Evolutionary conservation across 2,797 vertebrate species (phyloP), one percentile per base, ranked within the genome.

Genomic region (Cryptoprocta ferox): DNA sequence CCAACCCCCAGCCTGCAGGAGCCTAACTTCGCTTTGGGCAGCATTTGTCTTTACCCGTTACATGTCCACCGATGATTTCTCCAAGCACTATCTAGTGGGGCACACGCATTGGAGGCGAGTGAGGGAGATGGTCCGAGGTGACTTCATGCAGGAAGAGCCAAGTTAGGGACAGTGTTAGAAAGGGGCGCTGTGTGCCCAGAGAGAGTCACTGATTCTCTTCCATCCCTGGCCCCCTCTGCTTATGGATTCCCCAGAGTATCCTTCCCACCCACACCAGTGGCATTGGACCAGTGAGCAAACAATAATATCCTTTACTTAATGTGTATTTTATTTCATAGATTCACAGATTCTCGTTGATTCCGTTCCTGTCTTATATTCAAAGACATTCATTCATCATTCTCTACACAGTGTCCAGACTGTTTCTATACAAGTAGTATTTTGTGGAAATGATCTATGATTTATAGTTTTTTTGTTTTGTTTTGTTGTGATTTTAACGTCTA

Each of bases 221-320:
- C 16, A 2, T 16, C 14, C 30, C 12, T 1, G 0, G 6, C 19
- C 5, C 2, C 53, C 26, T 45, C 21, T n/a, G 56, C 61, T 30
- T 35, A 32, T 14, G 16, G 53, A 12, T 14, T 76, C 65, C 76
- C 35, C 6, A 13, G 32, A 24, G 6, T 2, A 10, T 32, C 6
- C 15, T 16, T 70, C 2, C 15, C 21, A 3, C 0, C 26, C 8
- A 45, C 32, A 42, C 39, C 18, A 4, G 39, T 16, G 35, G 19
- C 35, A 3, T 11, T 18, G 70, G 24, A 28, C 15, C 18, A 4
- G n/a, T 12, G 86, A 15, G 42, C 12, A 32, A 10, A 6, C 21
- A 37, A 0, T 45, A 6, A 37, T 19, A 12, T 28, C 30, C 24
- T 83, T 82, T 42, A 21, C 4, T 75, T 28, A 48, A 26, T 37